Evolutionary conservation across 2,113 vertebrate genomes (phyloP), one percentile per base, ranked within the genome.

Genomic region (Syrmaticus mikado): DNA sequence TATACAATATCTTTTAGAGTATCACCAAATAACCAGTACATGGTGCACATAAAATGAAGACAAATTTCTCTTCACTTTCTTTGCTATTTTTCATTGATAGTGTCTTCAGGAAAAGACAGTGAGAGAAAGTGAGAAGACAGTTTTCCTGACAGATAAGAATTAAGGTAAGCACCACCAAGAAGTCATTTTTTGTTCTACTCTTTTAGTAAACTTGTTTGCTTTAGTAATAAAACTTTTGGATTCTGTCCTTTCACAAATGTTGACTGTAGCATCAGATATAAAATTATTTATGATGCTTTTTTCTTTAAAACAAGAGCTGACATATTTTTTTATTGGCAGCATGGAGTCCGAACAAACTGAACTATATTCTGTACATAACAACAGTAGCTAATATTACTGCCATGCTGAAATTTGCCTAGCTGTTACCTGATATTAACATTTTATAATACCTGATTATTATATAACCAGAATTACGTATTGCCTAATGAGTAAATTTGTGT

Each of bases 141-240:
- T 13, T 93, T 65, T 78, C 24, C 74, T 83, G 94, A 93, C 85
- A 94, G 75, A 82, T 82, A 85, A 80, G 82, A 70, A 96, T 95
- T 83, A 79, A 74, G 68, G 53, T 52, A 43, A 76, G 7, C 24
- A 53, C 57, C 57, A 73, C 30, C 22, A 90, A n/a, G 57, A 48
- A 85, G 38, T 32, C 19, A 48, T 30, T 85, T 74, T 86, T 92
- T 75, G 13, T 67, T 81, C 46, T 77, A 2, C 10, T 48, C 32
- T 55, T 55, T 15, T 24, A 68, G 41, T 66, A 50, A 62, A 40
- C 11, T 43, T 67, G 13, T 34, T 55, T 57, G 8, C 21, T 87
- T 85, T 66, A 21, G 9, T 74, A 34, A 24, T 32, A 19, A 66
- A 57, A 52, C 7, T 20, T 66, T 17, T 41, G 19, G 21, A 19